A percentile compares a stretch with the other conserved stretches of the same genome.
Evolutionary conservation across 2,888 invertebrate genomes (phyloP).

Genomic region (Brachypterus glaber): DNA sequence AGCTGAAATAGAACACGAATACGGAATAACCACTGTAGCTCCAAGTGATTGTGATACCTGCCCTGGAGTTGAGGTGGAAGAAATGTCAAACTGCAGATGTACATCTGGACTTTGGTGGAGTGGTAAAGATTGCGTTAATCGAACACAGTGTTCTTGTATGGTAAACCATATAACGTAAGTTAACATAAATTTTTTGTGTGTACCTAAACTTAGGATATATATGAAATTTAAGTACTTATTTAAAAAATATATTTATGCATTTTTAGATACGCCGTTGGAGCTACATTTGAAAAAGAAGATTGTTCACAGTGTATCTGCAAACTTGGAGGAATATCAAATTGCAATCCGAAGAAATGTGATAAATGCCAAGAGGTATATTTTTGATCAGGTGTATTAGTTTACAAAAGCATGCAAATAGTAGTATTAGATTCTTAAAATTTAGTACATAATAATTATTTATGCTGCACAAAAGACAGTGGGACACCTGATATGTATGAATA

Average conservation of each 20-base stretch:
- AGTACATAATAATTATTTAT: too few relatives aligned
- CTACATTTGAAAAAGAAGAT: conserved; percentile 57
- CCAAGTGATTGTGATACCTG: conserved; percentile 45
- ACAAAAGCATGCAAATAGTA: too few relatives aligned
- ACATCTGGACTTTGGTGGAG: conserved; percentile 55
- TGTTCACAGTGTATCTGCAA: conserved; percentile 75
- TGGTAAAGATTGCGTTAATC: conserved; percentile 60
- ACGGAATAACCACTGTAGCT: conserved; percentile 15
- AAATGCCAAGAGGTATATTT: conserved; percentile 48
- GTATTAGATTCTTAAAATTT: too few relatives aligned
- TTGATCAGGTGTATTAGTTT: neutral
- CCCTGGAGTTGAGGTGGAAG: conserved; percentile 40
- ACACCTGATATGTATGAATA: too few relatives aligned
- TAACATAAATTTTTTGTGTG: too few relatives aligned
- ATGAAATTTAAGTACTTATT: too few relatives aligned
- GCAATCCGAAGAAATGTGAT: conserved; percentile 59
- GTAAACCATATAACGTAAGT: conserved; percentile 54
- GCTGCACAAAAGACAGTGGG: too few relatives aligned
- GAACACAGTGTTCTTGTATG: conserved; percentile 70
- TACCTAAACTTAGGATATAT: too few relatives aligned
- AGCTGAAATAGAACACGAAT: too few relatives aligned
- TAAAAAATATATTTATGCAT: too few relatives aligned
- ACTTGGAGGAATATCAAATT: conserved; percentile 61
- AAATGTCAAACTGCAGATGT: conserved; percentile 46
- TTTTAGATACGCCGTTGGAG: conserved; percentile 67